Conservation (phyloP, 2,888 invertebrate genomes). For the Lymantria dispar region DNA sequence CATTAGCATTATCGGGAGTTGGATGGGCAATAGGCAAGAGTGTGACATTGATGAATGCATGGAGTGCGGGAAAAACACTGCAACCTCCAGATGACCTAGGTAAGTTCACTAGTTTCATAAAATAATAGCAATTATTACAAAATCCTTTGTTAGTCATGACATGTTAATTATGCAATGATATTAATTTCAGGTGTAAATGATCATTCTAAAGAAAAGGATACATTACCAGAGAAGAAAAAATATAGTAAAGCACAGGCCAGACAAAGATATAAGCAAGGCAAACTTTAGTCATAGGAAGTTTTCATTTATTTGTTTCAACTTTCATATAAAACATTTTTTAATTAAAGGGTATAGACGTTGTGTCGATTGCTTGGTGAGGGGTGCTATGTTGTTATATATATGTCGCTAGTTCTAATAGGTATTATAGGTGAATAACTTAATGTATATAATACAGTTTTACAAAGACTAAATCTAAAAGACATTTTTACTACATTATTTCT, state of each 20-base stretch:
- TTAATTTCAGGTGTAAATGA: constrained; percentile 53
- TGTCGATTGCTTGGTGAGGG: constrained; percentile 33
- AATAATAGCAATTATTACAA: no score
- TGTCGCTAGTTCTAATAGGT: constrained; percentile 24
- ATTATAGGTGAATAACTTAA: constrained; percentile 2
- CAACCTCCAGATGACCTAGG: constrained; percentile 74
- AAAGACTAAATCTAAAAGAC: constrained; percentile 35
- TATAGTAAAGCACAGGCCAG: constrained; percentile 90
- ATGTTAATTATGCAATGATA: background rate
- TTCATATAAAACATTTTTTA: constrained; percentile 27
- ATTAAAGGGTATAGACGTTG: constrained; percentile 31
- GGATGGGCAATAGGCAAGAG: constrained; percentile 86
- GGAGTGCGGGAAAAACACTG: constrained; percentile 68
- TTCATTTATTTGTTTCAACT: constrained; percentile 19
- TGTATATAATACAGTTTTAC: constrained; percentile 15
- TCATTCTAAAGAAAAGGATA: constrained; percentile 56
- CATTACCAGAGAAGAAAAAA: constrained; percentile 71
- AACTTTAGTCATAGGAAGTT: constrained; percentile 71
- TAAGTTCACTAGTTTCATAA: constrained; percentile 21
- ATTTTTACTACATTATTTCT: constrained; percentile 21
- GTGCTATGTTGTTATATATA: constrained; percentile 30
- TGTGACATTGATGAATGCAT: constrained; percentile 59
- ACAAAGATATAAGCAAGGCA: constrained; percentile 88
- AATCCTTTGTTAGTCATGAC: background rate
- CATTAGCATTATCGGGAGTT: constrained; percentile 85